A percentile compares a stretch with the other conserved stretches of the same genome.
Evolutionary conservation across 2,797 vertebrate genomes (phyloP).

Genomic region (Oophaga sylvatica): DNA sequence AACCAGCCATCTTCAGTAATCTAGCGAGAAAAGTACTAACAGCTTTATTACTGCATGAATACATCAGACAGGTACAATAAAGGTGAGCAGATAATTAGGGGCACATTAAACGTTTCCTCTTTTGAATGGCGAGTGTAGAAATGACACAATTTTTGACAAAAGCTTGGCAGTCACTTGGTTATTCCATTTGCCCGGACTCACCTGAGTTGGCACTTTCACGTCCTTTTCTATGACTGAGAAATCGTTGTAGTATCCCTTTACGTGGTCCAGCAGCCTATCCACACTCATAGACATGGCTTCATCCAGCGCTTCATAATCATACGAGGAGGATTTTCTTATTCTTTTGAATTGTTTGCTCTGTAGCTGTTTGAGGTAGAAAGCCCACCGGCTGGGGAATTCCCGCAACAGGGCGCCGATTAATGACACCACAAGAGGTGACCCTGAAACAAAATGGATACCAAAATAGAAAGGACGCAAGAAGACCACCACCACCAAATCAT

Average conservation of each 20-base stretch:
- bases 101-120: neutral
- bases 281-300: slow-evolving; percentile 98
- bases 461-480: too few relatives aligned
- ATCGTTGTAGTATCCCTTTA: slow-evolving; percentile 87
- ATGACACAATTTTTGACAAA: neutral
- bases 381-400: slow-evolving; percentile 93
- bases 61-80: neutral
- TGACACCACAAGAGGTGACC: slow-evolving; percentile 94
- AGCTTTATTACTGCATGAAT: neutral
- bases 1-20: too few relatives aligned
- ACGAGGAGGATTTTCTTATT: slow-evolving; percentile 93
- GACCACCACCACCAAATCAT: too few relatives aligned
- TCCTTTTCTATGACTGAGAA: slow-evolving; percentile 91
- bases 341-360: slow-evolving; percentile 92
- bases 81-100: neutral
- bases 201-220: slow-evolving; percentile 92
- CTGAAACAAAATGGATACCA: slow-evolving; percentile 67
- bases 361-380: slow-evolving; percentile 90
- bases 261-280: slow-evolving; percentile 84
- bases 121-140: neutral
- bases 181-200: slow-evolving; percentile 62
- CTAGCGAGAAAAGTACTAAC: neutral
- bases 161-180: neutral
- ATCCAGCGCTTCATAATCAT: slow-evolving; percentile 96
- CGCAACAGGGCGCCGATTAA: slow-evolving; percentile 91